Evolutionary conservation across 2,113 vertebrate species (phyloP).

Genomic region (Noturus placidus): DNA sequence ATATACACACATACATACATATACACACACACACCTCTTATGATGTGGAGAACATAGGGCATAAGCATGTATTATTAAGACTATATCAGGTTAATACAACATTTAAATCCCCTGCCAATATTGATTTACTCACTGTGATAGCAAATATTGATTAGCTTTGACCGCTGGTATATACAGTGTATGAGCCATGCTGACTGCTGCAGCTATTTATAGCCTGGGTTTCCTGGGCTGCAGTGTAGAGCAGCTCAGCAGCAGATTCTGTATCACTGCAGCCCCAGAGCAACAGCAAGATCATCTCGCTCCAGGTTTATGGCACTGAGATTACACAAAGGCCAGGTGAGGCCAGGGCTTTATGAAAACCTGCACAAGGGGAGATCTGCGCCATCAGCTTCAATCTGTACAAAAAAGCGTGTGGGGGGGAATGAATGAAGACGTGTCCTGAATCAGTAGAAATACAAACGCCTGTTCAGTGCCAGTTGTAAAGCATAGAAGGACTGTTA

Average conservation of each 20-base stretch:
- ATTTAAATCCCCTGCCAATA: slow-evolving; percentile 30
- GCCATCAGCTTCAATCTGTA: neutral
- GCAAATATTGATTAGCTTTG: slow-evolving; percentile 39
- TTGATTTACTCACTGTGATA: slow-evolving; percentile 23
- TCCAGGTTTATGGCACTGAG: neutral
- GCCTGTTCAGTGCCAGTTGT: no score
- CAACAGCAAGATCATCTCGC: slow-evolving; percentile 33
- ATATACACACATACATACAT: no score
- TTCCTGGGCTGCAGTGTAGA: slow-evolving; percentile 26
- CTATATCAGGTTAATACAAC: slow-evolving; percentile 15
- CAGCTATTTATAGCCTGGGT: slow-evolving; percentile 45
- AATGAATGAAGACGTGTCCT: neutral
- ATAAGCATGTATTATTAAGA: neutral
- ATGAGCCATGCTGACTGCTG: slow-evolving; percentile 36
- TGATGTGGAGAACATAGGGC: neutral
- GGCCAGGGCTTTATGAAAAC: neutral
- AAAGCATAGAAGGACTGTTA: neutral
- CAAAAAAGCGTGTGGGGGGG: neutral
- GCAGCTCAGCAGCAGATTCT: slow-evolving; percentile 26
- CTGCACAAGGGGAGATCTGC: neutral
- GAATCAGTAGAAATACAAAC: neutral
- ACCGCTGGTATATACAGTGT: slow-evolving; percentile 33
- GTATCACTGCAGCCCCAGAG: slow-evolving; percentile 36
- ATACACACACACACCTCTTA: neutral
- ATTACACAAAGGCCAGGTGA: slow-evolving; percentile 15